phyloP scores from a whole-genome alignment of 2,113 vertebrate species.

The Steatornis caripensis region DNA sequence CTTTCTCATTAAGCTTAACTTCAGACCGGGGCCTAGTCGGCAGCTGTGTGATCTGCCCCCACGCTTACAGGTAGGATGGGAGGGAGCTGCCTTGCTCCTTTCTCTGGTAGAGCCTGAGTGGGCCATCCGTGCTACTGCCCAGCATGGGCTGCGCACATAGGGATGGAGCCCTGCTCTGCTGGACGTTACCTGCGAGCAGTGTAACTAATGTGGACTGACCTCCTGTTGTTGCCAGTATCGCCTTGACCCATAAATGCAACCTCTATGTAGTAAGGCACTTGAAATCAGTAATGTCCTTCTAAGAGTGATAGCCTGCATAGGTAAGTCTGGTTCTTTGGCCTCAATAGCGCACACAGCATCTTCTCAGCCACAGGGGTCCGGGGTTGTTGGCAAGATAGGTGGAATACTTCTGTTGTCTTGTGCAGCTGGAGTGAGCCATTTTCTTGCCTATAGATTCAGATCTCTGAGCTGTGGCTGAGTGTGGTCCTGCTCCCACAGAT shows the following conservation, averaged over 20 bases:
- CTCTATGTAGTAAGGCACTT: neutral
- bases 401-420: neutral
- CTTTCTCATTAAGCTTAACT: neutral
- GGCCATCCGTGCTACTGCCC: neutral
- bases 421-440: neutral
- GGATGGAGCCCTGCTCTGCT: neutral
- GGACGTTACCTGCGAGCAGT: fast-evolving
- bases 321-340: neutral
- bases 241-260: neutral
- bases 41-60: neutral
- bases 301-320: neutral
- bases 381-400: neutral
- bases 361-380: neutral
- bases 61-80: neutral
- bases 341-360: fast-evolving
- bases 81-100: neutral
- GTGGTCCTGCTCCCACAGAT: neutral
- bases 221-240: neutral
- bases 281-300: fast-evolving
- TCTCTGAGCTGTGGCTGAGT: neutral
- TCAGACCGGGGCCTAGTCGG: neutral
- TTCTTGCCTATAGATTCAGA: neutral
- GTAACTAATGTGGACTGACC: neutral
- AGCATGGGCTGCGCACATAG: neutral
- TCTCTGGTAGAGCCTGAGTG: neutral